These are phyloP conservation scores for Synchiropus splendidus DNA, from an alignment of 2,113 vertebrate genomes.

Conservation along the genomic window DNA sequence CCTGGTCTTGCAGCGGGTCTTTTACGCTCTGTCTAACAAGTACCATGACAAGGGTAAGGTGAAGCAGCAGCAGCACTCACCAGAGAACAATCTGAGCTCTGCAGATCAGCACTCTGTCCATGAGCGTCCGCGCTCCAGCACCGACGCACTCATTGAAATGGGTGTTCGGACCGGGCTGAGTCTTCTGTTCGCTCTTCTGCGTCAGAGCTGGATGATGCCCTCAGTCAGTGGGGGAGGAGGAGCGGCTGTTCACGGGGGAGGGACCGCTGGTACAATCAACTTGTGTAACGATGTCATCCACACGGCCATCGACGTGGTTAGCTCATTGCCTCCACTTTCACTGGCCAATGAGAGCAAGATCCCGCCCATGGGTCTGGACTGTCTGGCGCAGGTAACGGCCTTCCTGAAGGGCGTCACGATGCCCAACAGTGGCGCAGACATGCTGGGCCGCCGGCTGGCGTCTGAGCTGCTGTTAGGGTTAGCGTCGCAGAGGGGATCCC, in stretches of 20 bases:
- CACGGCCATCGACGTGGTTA: conserved; percentile 90
- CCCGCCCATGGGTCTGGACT: conserved; percentile 94
- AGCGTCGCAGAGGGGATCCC: conserved; percentile 87
- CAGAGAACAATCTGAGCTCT: conserved; percentile 81
- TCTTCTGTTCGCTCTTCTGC: conserved; percentile 85
- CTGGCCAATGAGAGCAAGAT: conserved; percentile 95
- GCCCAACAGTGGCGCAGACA: conserved; percentile 91
- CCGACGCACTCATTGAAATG: conserved; percentile 94
- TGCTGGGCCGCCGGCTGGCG: conserved; percentile 83
- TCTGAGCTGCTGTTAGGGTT: conserved; percentile 89
- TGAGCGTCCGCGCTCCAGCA: conserved; percentile 87
- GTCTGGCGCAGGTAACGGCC: conserved; percentile 88
- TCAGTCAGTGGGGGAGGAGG: conserved; percentile 8
- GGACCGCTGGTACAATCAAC: conserved; percentile 65
- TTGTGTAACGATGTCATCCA: conserved; percentile 91
- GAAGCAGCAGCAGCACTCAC: conserved; percentile 91
- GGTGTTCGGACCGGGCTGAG: conserved; percentile 90
- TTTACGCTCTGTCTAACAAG: conserved; percentile 96
- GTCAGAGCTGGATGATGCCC: conserved; percentile 95
- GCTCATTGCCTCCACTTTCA: conserved; percentile 85
- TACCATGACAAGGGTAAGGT: conserved; percentile 95
- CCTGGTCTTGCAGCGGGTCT: conserved; percentile 90
- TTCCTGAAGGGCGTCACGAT: conserved; percentile 96
- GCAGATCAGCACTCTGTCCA: conserved; percentile 85
- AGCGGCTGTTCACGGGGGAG: background rate